A percentile compares a stretch with the other conserved stretches of the same genome.
Conservation (phyloP, 2,888 invertebrate species). For the Stenotaenia linearis region DNA sequence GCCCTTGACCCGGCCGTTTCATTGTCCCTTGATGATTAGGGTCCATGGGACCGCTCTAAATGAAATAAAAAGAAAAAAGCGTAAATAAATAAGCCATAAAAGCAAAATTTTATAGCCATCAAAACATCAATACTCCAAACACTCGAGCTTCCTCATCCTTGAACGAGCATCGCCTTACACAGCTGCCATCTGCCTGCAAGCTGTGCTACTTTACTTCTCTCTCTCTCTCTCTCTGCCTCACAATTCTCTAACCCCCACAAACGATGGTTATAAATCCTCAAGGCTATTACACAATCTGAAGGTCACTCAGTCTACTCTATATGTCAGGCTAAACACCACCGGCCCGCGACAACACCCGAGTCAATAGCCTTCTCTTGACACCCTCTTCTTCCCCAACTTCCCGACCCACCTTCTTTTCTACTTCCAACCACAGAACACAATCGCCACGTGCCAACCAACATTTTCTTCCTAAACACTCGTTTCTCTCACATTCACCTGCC, state of each 20-base stretch:
- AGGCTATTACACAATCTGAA: slow-evolving; percentile 28
- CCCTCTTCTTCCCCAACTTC: neutral
- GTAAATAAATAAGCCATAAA: neutral
- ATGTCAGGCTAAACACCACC: slow-evolving; percentile 17
- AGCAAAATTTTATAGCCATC: neutral
- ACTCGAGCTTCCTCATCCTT: neutral
- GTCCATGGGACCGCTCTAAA: slow-evolving; percentile 26
- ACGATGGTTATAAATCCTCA: slow-evolving; percentile 27
- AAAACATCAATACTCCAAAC: neutral
- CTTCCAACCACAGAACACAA: neutral
- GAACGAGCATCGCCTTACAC: neutral
- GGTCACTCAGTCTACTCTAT: slow-evolving; percentile 22
- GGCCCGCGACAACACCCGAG: neutral
- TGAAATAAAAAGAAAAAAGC: neutral
- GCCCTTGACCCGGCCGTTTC: slow-evolving; percentile 30
- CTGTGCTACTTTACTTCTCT: neutral
- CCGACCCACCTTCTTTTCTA: neutral
- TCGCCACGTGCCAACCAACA: neutral
- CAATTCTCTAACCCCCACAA: neutral
- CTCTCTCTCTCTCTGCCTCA: neutral
- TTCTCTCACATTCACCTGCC: neutral
- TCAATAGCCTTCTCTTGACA: neutral
- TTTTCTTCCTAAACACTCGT: neutral
- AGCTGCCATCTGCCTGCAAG: neutral
- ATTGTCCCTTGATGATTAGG: slow-evolving; percentile 9